Evolutionary conservation across 2,113 vertebrate genomes (phyloP), one percentile per base, ranked within the genome.

Genomic region (Felis chaus): DNA sequence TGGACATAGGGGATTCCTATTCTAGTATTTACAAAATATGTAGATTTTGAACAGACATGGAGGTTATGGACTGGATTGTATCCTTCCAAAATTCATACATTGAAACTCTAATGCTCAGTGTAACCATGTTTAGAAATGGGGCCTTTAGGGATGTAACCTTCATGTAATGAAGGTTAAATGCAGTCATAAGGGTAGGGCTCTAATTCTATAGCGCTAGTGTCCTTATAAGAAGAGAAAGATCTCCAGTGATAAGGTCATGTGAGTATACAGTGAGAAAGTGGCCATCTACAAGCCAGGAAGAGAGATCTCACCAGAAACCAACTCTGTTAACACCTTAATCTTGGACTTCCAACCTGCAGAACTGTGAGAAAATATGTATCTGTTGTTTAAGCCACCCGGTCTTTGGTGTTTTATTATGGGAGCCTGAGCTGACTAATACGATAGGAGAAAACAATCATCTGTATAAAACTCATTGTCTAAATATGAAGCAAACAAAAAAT

Each of bases 1-100:
- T 50, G 36, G 48, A n/a, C 10, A 31, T 25, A 91, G 12, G 36
- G 33, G 5, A 66, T 88, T 50, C 13, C 3, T 87, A 63, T 53
- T 89, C 4, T 50, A 65, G 5, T 81, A 93, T 86, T 53, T 81
- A 41, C 23, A 39, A 63, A 41, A 61, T 82, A 27, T 61, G 25
- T 48, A 57, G 81, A 95, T 83, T 96, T 93, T 82, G 27, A 93
- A 88, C 33, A 95, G 87, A 91, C 18, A 29, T 50, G 33, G 21
- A 0, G 89, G 11, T 33, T 6, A 16, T 27, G 55, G 73, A 29
- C 25, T 73, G 16, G 80, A 81, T 29, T 41, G 18, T 45, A 4
- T 84, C 63, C 23, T 88, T 50, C 21, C 7, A 13, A 89, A 95
- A 65, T 71, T 78, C 16, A 2, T 82, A 16, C 36, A 29, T 63